phyloP scores from a whole-genome alignment of 1,140 invertebrate species.

The Drosophila persimilis region DNA sequence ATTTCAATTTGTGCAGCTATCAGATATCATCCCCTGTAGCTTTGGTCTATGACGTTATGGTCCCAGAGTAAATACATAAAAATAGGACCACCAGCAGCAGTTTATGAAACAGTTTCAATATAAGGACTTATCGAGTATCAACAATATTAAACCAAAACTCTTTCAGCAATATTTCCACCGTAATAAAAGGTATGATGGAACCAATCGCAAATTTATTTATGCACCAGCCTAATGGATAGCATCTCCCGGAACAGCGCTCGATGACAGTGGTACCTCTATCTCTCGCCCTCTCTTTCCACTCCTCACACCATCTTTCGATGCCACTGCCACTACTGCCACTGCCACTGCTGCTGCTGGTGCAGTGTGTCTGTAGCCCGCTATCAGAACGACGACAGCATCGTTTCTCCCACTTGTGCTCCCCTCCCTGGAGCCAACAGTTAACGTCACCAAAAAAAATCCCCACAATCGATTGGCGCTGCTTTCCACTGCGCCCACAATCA shows the following conservation, averaged over 20 bases:
- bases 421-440: conserved; percentile 54
- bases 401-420: not conserved
- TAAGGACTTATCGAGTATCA: not conserved
- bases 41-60: too few species aligned
- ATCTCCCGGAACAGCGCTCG: conserved; percentile 24
- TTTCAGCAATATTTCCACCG: not conserved
- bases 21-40: too few species aligned
- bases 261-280: conserved; percentile 50
- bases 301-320: not conserved
- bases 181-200: not conserved
- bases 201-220: not conserved
- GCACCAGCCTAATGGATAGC: conserved; percentile 38
- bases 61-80: too few species aligned
- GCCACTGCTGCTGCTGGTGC: conserved; percentile 14
- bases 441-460: conserved; percentile 65
- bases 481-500: conserved; percentile 55
- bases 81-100: too few species aligned
- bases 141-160: too few species aligned
- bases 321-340: not conserved
- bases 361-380: conserved; percentile 52
- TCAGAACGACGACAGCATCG: conserved; percentile 65
- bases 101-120: too few species aligned
- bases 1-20: too few species aligned
- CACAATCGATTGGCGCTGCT: conserved; percentile 75
- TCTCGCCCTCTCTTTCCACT: conserved; percentile 11